These are phyloP conservation scores for Phaethon lepturus DNA, from an alignment of 2,113 vertebrate genomes.

Conservation along the genomic window DNA sequence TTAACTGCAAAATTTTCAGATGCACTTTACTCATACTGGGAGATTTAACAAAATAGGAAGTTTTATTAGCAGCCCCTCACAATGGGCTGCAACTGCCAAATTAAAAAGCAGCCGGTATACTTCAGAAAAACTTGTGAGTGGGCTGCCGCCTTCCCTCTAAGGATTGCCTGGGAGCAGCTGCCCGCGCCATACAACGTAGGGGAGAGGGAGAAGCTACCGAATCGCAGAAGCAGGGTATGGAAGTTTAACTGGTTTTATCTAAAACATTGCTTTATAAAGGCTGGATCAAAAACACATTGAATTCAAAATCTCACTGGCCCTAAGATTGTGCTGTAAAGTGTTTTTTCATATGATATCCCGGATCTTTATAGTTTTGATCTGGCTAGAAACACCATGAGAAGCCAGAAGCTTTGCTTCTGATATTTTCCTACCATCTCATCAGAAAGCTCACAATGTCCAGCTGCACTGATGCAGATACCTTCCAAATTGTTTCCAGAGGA, in stretches of 20 bases:
- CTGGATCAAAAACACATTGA: background rate
- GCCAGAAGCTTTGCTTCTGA: background rate
- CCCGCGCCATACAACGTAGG: background rate
- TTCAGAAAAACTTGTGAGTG: background rate
- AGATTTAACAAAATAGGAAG: conserved; percentile 46
- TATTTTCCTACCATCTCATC: background rate
- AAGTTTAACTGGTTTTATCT: background rate
- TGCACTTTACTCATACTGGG: conserved; percentile 29
- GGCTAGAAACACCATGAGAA: background rate
- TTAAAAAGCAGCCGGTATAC: background rate
- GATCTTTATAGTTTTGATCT: background rate
- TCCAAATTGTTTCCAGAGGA: background rate
- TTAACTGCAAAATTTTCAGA: conserved; percentile 32
- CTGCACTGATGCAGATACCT: background rate
- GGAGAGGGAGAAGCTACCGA: background rate
- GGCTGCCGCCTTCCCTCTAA: background rate
- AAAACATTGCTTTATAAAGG: background rate
- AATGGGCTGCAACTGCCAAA: background rate
- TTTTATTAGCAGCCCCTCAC: background rate
- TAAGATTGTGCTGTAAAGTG: background rate
- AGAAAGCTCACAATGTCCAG: background rate
- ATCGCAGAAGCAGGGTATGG: background rate
- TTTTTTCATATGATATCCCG: background rate
- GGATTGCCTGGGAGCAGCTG: background rate
- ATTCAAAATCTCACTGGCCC: background rate